Evolutionary conservation across 2,113 vertebrate species (phyloP).

Genomic region (Podocnemis expansa): DNA sequence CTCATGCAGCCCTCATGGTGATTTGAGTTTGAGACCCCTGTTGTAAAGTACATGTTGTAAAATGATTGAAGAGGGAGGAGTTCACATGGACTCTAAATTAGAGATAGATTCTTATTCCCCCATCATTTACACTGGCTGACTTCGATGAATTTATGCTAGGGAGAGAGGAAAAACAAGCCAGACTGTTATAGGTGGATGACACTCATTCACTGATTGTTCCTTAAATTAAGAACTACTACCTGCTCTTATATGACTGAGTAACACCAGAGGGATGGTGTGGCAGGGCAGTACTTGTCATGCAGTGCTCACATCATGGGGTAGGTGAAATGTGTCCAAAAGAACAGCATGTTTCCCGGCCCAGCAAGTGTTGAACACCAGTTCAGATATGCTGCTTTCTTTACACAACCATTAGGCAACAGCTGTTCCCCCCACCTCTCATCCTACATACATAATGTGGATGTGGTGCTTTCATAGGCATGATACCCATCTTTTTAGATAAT

Average conservation of each 20-base stretch:
- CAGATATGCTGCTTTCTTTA: constrained; percentile 47
- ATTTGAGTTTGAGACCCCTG: no score
- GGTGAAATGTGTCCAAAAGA: background rate
- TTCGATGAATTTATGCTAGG: background rate
- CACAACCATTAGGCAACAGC: constrained; percentile 42
- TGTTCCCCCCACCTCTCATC: background rate
- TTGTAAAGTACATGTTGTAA: background rate
- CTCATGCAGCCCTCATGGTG: no score
- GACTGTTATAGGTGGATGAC: background rate
- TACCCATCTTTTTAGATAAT: background rate
- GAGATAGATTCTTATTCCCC: background rate
- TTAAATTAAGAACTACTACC: background rate
- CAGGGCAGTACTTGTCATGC: background rate
- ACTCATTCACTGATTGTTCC: background rate
- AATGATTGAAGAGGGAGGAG: background rate
- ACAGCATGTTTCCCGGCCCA: background rate
- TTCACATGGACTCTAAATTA: background rate
- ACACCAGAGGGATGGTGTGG: background rate
- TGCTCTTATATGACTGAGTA: background rate
- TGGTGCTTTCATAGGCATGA: constrained; percentile 10
- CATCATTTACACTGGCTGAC: background rate
- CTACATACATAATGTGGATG: background rate
- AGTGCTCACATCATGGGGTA: background rate
- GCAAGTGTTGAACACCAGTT: background rate
- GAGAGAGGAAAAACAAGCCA: background rate